Evolutionary conservation across 1,140 invertebrate genomes (phyloP).

Genomic region (Tenebrio molitor): DNA sequence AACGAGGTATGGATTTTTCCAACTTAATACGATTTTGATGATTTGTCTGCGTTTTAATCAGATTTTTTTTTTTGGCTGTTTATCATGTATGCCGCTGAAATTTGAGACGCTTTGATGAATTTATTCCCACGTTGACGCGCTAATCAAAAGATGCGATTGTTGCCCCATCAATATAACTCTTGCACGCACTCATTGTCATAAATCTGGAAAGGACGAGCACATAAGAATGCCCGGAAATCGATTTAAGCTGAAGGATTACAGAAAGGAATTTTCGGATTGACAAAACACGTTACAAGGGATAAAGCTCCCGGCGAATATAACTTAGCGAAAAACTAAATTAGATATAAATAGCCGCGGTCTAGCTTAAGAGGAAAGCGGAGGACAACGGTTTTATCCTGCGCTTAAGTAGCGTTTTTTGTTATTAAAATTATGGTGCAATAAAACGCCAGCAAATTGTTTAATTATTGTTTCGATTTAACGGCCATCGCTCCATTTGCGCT

Average conservation of each 20-base stretch:
- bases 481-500: constrained; percentile 20
- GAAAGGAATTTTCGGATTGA: constrained; percentile 11
- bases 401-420: too few species aligned
- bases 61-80: neutral
- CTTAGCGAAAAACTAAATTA: constrained; percentile 13
- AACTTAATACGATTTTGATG: constrained; percentile 25
- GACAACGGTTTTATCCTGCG: neutral
- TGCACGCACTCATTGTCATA: too few species aligned
- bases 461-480: constrained; percentile 28
- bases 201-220: neutral
- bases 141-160: neutral
- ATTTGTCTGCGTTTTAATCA: constrained; percentile 31
- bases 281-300: constrained; percentile 3
- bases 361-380: neutral
- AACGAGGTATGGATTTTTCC: constrained; percentile 74
- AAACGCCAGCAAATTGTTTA: constrained; percentile 15
- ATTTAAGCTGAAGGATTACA: neutral
- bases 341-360: neutral
- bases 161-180: too few species aligned
- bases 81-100: constrained; percentile 3
- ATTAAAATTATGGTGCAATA: constrained; percentile 17
- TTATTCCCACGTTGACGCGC: neutral
- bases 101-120: constrained; percentile 18
- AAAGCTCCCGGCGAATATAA: neutral
- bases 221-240: neutral